Base-by-base conservation (phyloP, 2,888 invertebrate species). In the Trachelus stipa region DNA sequence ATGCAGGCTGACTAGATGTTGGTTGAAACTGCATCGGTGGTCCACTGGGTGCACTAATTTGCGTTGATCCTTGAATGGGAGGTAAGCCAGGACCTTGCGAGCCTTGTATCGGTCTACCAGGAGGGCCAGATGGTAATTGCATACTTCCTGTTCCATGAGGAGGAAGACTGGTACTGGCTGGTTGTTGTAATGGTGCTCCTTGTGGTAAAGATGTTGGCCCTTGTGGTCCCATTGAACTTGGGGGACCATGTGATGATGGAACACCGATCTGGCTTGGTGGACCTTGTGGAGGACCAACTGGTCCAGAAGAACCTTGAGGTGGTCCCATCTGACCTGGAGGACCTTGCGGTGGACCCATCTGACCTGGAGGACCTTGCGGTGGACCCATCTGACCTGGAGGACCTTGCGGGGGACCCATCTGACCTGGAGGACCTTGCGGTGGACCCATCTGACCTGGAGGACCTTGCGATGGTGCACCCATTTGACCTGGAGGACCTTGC, bases 321-420 rank as follows among this genome's bases (percentile, higher is more conserved):
- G 83, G 80, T 74, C 82, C 83, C 71, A 84, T 84, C 78, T 83
- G 86, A 73, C 75, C 80, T 9, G 82, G 82, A 34, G 83, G 83
- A 30, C 77, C 80, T 75, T 81, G 84, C 68, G 78, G 81, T 9
- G 84, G 84, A 0, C 85, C 75, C 68, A 90, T 86, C 77, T 90
- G 90, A 15, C 85, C 85, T 56, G 88, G 85, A 68, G 88, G 87
- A 35, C 89, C 90, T 77, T 89, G 90, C 73, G 90, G 91, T 33
- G 87, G 88, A 79, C 74, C 79, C 74, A 86, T 84, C 74, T 85
- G 87, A 31, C 79, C 80, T 34, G 81, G 40, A 6, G 80, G 77
- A 40, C 79, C 77, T 31, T 82, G 80, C 11, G 11, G 71, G 73
- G 74, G 79, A 37, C 79, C 83, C 11, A 81, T 79, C 34, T 81